Evolutionary conservation across 2,797 vertebrate species (phyloP), one percentile per base, ranked within the genome.

Genomic region (Girardinus metallicus): DNA sequence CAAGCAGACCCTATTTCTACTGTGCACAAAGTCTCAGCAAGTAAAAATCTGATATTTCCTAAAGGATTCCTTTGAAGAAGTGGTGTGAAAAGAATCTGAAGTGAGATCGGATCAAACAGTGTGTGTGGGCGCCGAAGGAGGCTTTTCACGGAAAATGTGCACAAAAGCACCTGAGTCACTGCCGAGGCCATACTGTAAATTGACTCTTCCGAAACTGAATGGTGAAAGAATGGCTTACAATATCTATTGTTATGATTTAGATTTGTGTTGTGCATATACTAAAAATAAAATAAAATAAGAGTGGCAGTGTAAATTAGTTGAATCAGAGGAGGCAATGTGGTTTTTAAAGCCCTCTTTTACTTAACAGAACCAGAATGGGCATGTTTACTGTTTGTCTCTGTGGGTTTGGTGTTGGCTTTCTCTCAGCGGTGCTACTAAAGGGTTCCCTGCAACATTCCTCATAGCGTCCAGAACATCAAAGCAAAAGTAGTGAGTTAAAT

Each of bases 161-260:
- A 75, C 49, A 77, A 78, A 51, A 78, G 72, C 39, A 75, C 73
- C 49, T 81, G 85, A 91, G 74, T 90, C 87, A 85, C 75, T 75
- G 1, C 15, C 11, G 55, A 85, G 80, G 74, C 76, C 60, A 76
- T 74, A 18, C 29, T 62, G 29, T 62, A 81, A 76, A 82, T 34
- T 7, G 60, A 82, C 51, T 66, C 47, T 16, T 81, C 71, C 31
- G 76, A 66, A 66, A 74, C 44, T 31, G n/a, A 34, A 15, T 60
- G 75, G 66, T 57, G 34, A 66, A 74, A 81, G 73, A 55, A 55
- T 62, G 82, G 46, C 3, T 60, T 7, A 13, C 4, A 39, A 55
- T 39, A 39, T 41, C 72, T 79, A 62, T 23, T 49, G 73, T 60
- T 47, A 53, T 64, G 68, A 74, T 49, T 41, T 4, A 5, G 47